A percentile compares a stretch with the other conserved stretches of the same genome.
Evolutionary conservation across 2,888 invertebrate species (phyloP).

Genomic region (Trichopoda pennipes): DNA sequence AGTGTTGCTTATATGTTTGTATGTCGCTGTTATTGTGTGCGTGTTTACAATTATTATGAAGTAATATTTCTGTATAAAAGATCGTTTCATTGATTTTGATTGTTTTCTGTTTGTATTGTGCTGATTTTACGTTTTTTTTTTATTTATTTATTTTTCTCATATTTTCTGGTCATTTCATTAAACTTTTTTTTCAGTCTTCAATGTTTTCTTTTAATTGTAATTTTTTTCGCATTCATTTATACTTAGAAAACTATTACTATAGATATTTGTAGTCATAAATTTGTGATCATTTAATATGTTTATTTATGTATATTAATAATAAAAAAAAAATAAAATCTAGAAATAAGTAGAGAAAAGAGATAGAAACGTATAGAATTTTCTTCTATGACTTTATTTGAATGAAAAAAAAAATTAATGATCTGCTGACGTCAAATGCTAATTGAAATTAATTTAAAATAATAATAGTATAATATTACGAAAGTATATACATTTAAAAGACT

Average conservation of each 20-base stretch:
- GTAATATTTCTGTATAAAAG: slow-evolving; percentile 47
- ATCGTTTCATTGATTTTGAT: slow-evolving; percentile 68
- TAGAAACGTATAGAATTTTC: slow-evolving; percentile 33
- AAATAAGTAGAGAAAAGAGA: slow-evolving; percentile 30
- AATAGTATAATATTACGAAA: slow-evolving; percentile 55
- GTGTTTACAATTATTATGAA: slow-evolving; percentile 53
- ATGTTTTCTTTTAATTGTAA: slow-evolving; percentile 48
- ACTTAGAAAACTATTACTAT: slow-evolving; percentile 36
- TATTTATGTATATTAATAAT: slow-evolving; percentile 68
- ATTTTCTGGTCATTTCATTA: slow-evolving; percentile 45
- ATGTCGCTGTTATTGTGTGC: slow-evolving; percentile 18
- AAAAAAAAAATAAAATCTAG: slow-evolving; percentile 38
- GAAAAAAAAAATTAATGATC: slow-evolving; percentile 58
- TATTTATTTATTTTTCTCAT: background rate
- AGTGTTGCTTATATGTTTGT: slow-evolving; percentile 4
- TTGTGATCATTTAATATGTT: slow-evolving; percentile 67
- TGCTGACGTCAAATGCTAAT: slow-evolving; percentile 68
- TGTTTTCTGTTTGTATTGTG: slow-evolving; percentile 64
- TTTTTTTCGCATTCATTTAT: slow-evolving; percentile 24
- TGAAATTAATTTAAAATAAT: slow-evolving; percentile 68
- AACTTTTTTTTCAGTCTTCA: slow-evolving; percentile 36
- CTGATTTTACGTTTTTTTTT: slow-evolving; percentile 53
- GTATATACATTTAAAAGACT: background rate
- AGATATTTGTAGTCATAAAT: slow-evolving; percentile 37
- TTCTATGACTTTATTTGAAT: slow-evolving; percentile 42